phyloP scores from a whole-genome alignment of 2,888 invertebrate genomes.

The Therioaphis trifolii region DNA sequence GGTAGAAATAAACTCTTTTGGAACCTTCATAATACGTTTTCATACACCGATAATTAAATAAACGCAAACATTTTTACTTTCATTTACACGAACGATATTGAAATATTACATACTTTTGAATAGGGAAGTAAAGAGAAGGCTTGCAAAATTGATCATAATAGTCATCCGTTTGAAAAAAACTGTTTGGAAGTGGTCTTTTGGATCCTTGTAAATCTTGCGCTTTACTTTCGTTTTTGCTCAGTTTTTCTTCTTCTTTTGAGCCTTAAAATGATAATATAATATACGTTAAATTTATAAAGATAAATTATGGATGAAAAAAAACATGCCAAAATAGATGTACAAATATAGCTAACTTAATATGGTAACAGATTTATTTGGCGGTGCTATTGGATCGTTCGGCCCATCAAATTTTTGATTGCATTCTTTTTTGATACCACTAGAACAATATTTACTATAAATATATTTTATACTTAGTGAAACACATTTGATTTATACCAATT shows the following conservation, averaged over 20 bases:
- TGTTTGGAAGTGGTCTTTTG: slow-evolving; percentile 37
- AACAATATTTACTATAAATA: slow-evolving; percentile 3
- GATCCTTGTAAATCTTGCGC: slow-evolving; percentile 16
- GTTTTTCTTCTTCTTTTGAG: not conserved
- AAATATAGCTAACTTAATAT: slow-evolving; percentile 2
- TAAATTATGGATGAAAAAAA: not conserved
- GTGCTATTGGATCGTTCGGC: not conserved
- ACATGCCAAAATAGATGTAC: not conserved
- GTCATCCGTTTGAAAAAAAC: slow-evolving; percentile 66
- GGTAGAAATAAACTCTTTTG: slow-evolving; percentile 76
- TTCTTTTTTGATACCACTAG: slow-evolving; percentile 30
- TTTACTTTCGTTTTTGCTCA: not conserved
- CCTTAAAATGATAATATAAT: not conserved
- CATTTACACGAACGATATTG: not conserved
- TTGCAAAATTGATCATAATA: slow-evolving; percentile 66
- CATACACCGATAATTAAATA: too few relatives aligned
- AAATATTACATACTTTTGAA: slow-evolving; percentile 29
- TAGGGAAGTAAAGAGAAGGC: not conserved
- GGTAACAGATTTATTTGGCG: not conserved
- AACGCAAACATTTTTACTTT: too few relatives aligned
- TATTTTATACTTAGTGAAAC: not conserved
- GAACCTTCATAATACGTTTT: not conserved
- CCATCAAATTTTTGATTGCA: not conserved
- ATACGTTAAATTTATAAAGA: not conserved
- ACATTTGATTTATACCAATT: not conserved